Conservation (phyloP, 1,140 invertebrate genomes). For the Drosophila athabasca region DNA sequence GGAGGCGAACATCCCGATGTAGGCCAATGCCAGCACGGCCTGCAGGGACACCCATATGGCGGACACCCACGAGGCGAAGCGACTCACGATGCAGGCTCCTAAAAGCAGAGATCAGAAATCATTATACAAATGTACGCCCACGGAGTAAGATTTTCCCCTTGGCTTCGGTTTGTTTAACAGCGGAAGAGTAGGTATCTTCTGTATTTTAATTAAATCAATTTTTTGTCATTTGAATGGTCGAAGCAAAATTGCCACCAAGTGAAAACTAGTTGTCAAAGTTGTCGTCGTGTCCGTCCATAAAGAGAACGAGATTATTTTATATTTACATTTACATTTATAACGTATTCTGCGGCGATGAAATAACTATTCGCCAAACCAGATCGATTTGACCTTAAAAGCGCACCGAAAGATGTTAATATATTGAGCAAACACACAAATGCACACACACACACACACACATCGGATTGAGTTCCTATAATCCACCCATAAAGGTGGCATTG, state of each 20-base stretch:
- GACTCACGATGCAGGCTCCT: slow-evolving; percentile 82
- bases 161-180: neutral
- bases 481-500: slow-evolving; percentile 18
- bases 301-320: slow-evolving; percentile 31
- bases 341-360: slow-evolving; percentile 13
- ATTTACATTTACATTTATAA: slow-evolving; percentile 49
- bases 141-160: neutral
- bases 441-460: neutral
- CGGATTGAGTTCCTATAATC: slow-evolving; percentile 18
- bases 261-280: slow-evolving; percentile 40
- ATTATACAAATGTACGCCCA: too few relatives aligned
- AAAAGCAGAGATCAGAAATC: neutral
- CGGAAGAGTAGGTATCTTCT: slow-evolving; percentile 19
- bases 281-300: too few relatives aligned
- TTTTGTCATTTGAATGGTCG: slow-evolving; percentile 38
- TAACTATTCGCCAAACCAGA: slow-evolving; percentile 42
- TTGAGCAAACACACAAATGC: neutral
- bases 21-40: slow-evolving; percentile 77
- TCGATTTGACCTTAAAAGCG: slow-evolving; percentile 45
- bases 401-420: slow-evolving; percentile 42
- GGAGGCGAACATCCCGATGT: slow-evolving; percentile 79
- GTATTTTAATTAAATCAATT: slow-evolving; percentile 30
- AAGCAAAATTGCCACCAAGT: slow-evolving; percentile 10
- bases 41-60: slow-evolving; percentile 82
- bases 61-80: slow-evolving; percentile 81